A percentile compares a stretch with the other conserved stretches of the same genome.
Conservation (phyloP, 2,888 invertebrate species). For the Holacanthella duospinosa region DNA sequence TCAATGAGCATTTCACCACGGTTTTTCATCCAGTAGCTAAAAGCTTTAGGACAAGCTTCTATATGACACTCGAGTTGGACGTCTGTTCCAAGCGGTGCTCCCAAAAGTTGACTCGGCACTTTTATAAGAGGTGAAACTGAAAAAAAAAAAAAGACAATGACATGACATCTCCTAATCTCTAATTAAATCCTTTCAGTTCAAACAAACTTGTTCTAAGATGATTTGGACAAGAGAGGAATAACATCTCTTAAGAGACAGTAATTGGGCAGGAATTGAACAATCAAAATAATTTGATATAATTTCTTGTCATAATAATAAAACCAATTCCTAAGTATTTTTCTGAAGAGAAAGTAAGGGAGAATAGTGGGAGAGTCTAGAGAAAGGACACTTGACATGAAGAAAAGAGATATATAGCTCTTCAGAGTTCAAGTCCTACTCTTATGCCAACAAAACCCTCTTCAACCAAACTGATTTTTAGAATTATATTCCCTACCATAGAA, state of each 20-base stretch:
- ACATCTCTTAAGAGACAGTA: not conserved
- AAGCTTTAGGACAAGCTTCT: slow-evolving; percentile 67
- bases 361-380: too few species aligned
- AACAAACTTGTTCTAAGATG: not conserved
- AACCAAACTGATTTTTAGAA: too few species aligned
- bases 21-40: slow-evolving; percentile 71
- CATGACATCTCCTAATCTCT: not conserved
- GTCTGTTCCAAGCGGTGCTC: slow-evolving; percentile 73
- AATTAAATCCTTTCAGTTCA: not conserved
- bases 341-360: slow-evolving; percentile 1
- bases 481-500: too few species aligned
- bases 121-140: slow-evolving; percentile 79
- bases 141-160: slow-evolving; percentile 30
- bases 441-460: too few species aligned
- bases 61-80: slow-evolving; percentile 78
- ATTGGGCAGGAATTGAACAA: not conserved
- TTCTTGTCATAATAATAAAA: not conserved
- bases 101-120: slow-evolving; percentile 77
- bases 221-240: not conserved
- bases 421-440: too few species aligned
- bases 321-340: not conserved
- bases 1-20: slow-evolving; percentile 68
- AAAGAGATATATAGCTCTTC: too few species aligned
- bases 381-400: too few species aligned
- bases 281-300: not conserved